Conservation (phyloP, 2,888 invertebrate species). For the Malthinus flaveolus region DNA sequence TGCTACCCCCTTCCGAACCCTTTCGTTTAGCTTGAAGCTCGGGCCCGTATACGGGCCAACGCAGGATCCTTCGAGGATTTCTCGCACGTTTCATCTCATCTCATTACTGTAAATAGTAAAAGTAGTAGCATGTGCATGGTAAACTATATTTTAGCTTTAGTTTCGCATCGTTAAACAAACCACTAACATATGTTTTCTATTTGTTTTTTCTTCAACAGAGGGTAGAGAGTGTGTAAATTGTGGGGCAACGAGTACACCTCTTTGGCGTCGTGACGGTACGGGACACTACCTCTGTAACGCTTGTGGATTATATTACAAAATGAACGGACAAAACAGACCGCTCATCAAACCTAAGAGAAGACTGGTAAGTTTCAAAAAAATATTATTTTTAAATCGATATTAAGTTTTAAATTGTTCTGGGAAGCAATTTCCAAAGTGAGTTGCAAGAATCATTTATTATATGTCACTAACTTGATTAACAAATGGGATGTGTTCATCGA, state of each 20-base stretch:
- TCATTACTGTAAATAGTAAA: no score
- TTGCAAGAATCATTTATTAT: slow-evolving; percentile 42
- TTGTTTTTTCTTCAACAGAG: slow-evolving; percentile 61
- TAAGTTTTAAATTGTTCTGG: slow-evolving; percentile 29
- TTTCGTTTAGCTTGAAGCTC: no score
- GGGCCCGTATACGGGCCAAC: no score
- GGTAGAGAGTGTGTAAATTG: slow-evolving; percentile 99
- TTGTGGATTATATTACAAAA: slow-evolving; percentile 99
- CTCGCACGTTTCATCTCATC: no score
- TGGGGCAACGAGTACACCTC: slow-evolving; percentile 96
- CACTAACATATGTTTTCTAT: slow-evolving; percentile 5
- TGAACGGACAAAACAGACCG: slow-evolving; percentile 99
- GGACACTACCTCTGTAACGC: slow-evolving; percentile 99
- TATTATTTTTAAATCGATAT: slow-evolving; percentile 12
- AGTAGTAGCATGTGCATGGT: slow-evolving; percentile 15
- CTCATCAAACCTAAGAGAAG: slow-evolving; percentile 99
- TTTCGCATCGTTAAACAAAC: neutral
- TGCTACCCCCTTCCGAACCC: no score
- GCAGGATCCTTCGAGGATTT: no score
- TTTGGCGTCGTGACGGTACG: slow-evolving; percentile 96
- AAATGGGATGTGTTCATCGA: slow-evolving; percentile 45
- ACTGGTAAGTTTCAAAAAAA: slow-evolving; percentile 82
- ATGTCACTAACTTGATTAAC: slow-evolving; percentile 50
- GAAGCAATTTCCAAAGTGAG: slow-evolving; percentile 30
- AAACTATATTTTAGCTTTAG: neutral